A percentile compares a stretch with the other conserved stretches of the same genome.
Evolutionary conservation across 2,797 vertebrate species (phyloP).

Genomic region (Aphelocoma californica): DNA sequence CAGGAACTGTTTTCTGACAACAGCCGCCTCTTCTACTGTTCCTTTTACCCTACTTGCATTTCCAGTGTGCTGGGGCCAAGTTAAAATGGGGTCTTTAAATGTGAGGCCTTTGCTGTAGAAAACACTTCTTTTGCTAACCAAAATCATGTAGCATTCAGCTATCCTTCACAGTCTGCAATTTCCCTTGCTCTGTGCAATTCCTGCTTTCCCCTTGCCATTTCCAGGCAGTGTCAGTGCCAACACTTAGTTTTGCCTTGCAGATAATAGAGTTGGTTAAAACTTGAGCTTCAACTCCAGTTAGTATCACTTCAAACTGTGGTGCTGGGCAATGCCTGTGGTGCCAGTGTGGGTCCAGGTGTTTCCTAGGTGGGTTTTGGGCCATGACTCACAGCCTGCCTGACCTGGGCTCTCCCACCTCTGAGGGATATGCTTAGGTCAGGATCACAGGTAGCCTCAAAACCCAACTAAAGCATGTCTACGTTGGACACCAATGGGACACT

Average conservation of each 20-base stretch:
- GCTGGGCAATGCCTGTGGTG: neutral
- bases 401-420: neutral
- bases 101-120: neutral
- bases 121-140: neutral
- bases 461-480: neutral
- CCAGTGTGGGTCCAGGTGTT: neutral
- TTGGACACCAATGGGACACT: neutral
- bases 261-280: neutral
- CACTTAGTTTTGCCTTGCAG: neutral
- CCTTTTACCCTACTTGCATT: neutral
- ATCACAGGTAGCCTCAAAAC: neutral
- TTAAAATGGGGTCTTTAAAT: neutral
- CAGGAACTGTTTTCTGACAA: constrained; percentile 32
- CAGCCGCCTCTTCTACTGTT: neutral
- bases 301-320: neutral
- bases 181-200: neutral
- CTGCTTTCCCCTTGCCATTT: neutral
- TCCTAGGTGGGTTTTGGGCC: neutral
- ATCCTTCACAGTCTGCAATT: neutral
- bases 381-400: neutral
- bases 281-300: neutral
- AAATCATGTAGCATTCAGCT: neutral
- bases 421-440: neutral
- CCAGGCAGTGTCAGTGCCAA: neutral
- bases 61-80: neutral